These are phyloP conservation scores for Achatina immaculata DNA, from an alignment of 1,140 invertebrate genomes.

Conservation along the genomic window DNA sequence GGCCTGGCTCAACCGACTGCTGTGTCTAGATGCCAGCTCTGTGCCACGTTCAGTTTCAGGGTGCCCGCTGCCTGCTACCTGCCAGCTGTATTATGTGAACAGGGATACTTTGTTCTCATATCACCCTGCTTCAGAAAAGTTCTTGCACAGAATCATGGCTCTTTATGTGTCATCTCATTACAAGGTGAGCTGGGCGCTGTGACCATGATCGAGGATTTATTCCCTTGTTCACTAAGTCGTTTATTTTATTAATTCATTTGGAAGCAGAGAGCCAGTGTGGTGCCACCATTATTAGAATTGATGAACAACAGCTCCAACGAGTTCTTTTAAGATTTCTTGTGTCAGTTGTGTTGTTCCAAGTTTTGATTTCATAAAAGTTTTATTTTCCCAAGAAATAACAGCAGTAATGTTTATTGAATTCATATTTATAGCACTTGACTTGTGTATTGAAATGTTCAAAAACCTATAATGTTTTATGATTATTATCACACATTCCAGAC, in stretches of 20 bases:
- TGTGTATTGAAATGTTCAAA: no score
- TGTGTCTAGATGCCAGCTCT: constrained; percentile 85
- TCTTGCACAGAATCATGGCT: constrained; percentile 91
- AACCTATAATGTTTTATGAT: no score
- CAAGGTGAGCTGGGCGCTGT: constrained; percentile 75
- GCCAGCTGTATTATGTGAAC: constrained; percentile 85
- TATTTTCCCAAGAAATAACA: no score
- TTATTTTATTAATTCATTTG: no score
- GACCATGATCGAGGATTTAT: not conserved
- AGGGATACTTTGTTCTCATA: constrained; percentile 97
- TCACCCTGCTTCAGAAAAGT: constrained; percentile 94
- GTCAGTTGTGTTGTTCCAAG: not conserved
- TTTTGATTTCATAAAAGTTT: not conserved
- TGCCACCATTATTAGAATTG: no score
- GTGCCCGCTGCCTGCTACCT: constrained; percentile 88
- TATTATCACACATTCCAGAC: no score
- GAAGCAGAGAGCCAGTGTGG: no score
- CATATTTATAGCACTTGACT: no score
- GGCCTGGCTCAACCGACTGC: constrained; percentile 89
- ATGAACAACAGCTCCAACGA: no score
- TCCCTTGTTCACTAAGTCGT: not conserved
- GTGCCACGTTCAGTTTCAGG: constrained; percentile 78
- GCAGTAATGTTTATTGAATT: no score
- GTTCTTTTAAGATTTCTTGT: not conserved
- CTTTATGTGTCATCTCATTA: constrained; percentile 98